Evolutionary conservation across 2,797 vertebrate genomes (phyloP), one percentile per base, ranked within the genome.

Genomic region (Anas bernieri): DNA sequence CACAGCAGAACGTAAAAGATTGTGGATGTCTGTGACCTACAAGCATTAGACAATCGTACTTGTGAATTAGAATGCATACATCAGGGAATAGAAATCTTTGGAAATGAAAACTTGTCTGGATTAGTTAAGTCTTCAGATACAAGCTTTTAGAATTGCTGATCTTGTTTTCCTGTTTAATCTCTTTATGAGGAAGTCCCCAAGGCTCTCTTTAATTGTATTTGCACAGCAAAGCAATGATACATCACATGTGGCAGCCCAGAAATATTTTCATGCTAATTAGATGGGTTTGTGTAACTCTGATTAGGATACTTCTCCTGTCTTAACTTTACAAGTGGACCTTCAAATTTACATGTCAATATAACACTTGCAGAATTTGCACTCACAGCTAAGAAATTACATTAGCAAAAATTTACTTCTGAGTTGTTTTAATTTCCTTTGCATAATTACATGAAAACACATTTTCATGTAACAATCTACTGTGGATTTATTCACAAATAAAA

Each of bases 181-280:
- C 95, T 92, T 86, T 88, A 97, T 92, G 94, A 97, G 85, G 92
- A 95, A 96, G 92, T 97, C 95, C 95, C 97, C 68, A 93, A 90
- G 96, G 96, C 66, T 73, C 90, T 61, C 80, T 96, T 97, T 96
- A 97, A 97, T 93, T 93, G 11, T 97, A 96, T 97, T 97, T 97
- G 97, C 92, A 96, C 59, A 97, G 96, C 81, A 96, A 86, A 63
- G 96, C 93, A 96, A 97, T 90, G 94, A 97, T 96, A 94, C 83
- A 97, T 97, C 94, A 97, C 93, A 95, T 96, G 94, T 96, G 95
- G 96, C 97, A 97, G 96, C 87, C 90, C 69, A 96, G 96, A 96
- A 97, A 97, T 97, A 97, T 97, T 97, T 97, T 96, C 96, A 90
- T 83, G 88, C 92, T 94, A 95, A 97, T 97, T 96, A 95, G 88